Evolutionary conservation across 2,888 invertebrate species (phyloP), one percentile per base, ranked within the genome.

Genomic region (Sphaerophoria taeniata): DNA sequence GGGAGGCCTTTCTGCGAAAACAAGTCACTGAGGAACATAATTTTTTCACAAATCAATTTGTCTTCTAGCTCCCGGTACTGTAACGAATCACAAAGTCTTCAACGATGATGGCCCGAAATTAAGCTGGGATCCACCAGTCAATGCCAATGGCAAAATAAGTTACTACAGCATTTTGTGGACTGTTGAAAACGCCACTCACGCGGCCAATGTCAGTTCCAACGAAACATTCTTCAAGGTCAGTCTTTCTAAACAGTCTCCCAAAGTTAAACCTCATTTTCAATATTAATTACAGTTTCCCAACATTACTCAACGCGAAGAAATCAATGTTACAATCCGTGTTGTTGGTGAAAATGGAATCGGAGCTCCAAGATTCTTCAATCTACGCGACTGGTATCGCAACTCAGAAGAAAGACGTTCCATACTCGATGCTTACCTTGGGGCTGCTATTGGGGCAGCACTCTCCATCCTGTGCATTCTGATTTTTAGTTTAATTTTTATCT

Each of bases 331-430:
- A 9, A 89, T 92, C 3, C 90, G 92, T 7, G 92, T 92, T 3
- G 90, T 92, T 11, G 92, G 92, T 1, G 91, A 91, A 43, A 91
- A 90, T 1, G 92, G 92, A 6, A 89, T 91, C 3, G 92, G 92
- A 0, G 90, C 91, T 0, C 92, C 92, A 3, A 90, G 92, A 60
- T 92, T 89, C 65, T 90, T 92, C 11, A 90, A 92, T 82, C 81
- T 92, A 67, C 88, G 89, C 4, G 89, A 89, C 39, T 88, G 89
- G 11, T 88, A 89, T 77, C 90, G 24, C 39, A 39, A 24, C 3
- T 75, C 89, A 47, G 88, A 89, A 53, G 89, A 89, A 53, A 87
- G 84, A 16, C 74, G 87, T 11, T 88, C 90, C 0, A 88, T 87
- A 36, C 88, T 90, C 31, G 90, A 91, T 49, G 89, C 91, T 0